Conservation (phyloP, 53 echinoderm and acorn worm species). For the Zoroaster sp. region DNA sequence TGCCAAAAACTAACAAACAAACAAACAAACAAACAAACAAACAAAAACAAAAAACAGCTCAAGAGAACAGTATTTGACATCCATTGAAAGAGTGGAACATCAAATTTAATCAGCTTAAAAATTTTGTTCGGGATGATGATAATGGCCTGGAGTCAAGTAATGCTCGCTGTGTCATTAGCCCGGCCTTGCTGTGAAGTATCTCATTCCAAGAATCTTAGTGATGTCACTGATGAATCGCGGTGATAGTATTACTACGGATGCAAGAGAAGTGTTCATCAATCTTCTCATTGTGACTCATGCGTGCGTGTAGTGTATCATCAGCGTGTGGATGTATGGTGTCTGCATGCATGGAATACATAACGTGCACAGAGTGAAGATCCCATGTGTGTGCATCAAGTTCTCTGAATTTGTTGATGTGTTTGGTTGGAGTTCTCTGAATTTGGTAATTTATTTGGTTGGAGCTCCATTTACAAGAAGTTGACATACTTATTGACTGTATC, state of each 20-base stretch:
- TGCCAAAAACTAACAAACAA: too few species aligned
- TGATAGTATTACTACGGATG: background rate
- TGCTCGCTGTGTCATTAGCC: background rate
- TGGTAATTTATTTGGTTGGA: too few species aligned
- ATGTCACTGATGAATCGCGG: background rate
- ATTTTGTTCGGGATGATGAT: background rate
- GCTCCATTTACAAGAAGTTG: background rate
- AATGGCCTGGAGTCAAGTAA: background rate
- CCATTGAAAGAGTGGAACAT: background rate
- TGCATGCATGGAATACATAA: too few species aligned
- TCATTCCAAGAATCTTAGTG: background rate
- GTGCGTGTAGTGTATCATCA: too few species aligned
- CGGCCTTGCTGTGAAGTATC: background rate
- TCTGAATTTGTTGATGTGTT: too few species aligned
- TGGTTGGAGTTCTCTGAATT: too few species aligned
- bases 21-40: too few species aligned
- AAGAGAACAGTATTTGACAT: background rate
- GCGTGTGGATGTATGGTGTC: too few species aligned
- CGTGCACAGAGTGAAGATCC: too few species aligned
- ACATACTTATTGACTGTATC: too few species aligned
- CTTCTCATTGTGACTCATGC: too few species aligned
- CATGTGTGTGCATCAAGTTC: too few species aligned
- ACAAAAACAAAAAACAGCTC: background rate
- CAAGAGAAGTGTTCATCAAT: background rate
- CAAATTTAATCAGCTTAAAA: background rate